Evolutionary conservation across 1,140 invertebrate genomes (phyloP), one percentile per base, ranked within the genome.

Genomic region (Ctenoplectra terminalis): DNA sequence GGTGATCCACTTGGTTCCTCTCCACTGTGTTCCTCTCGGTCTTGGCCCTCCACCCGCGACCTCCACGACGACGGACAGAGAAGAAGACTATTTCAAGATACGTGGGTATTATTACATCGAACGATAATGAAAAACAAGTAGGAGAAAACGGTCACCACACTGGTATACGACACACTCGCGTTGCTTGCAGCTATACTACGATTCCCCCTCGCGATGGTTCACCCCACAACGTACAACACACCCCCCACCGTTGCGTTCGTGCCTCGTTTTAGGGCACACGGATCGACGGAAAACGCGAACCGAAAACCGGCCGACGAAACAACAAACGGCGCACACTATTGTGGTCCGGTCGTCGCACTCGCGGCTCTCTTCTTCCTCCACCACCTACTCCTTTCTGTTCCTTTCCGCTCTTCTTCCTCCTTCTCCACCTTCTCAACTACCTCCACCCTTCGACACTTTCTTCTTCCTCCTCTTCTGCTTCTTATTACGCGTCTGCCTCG

Each of bases 251-350:
- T 46, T 43, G 40, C n/a, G 37, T 2, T 15, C 9, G 58, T 26
- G 5, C 23, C 61, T 63, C 1, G 31, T 37, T 6, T n/a, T 7
- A 13, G 7, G 48, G 29, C 26, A 34, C 48, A 29, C 29, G 60
- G 3, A 54, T n/a, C 29, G 67, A 46, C 71, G 79, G n/a, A 48
- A 60, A 56, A 40, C 48, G 52, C 74, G 50, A 17, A 46, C 75
- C 70, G 69, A 83, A 75, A 76, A 83, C 81, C 71, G 81, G 85
- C 71, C 84, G 58, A 75, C 77, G 86, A 81, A 87, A 87, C 81
- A 87, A 87, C 86, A 87, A 87, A 86, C 86, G 81, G 60, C 71
- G 81, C 78, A 76, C 85, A 87, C 86, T 87, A 86, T 86, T 81
- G 77, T 77, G 63, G 75, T 56, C 74, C 85, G 86, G 86, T 87